Evolutionary conservation across 2,797 vertebrate species (phyloP).

Genomic region (Aeoliscus strigatus): DNA sequence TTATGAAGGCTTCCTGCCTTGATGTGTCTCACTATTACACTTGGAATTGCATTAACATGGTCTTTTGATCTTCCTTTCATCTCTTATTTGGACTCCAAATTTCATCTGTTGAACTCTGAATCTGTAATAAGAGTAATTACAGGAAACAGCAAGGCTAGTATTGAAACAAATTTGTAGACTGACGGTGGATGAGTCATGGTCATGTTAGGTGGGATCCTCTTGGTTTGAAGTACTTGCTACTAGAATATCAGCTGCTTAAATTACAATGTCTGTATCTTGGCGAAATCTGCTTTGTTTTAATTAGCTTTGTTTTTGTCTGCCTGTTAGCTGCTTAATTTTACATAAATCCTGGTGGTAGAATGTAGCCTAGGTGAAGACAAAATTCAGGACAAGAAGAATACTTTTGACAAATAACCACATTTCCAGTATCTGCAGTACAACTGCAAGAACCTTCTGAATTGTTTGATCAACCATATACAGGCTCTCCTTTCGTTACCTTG

Average conservation of each 20-base stretch:
- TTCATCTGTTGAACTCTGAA: constrained; percentile 43
- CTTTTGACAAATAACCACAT: too few species aligned
- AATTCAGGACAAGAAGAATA: too few species aligned
- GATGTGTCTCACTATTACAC: constrained; percentile 42
- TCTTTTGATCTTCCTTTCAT: constrained; percentile 42
- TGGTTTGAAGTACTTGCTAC: constrained; percentile 13
- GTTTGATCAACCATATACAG: not conserved
- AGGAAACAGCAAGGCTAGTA: constrained; percentile 35
- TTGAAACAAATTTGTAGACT: constrained; percentile 23
- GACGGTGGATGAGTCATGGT: constrained; percentile 7
- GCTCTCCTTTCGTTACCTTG: not conserved
- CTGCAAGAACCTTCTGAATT: too few species aligned
- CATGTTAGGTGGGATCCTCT: constrained; percentile 6
- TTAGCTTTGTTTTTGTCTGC: too few species aligned
- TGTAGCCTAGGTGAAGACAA: too few species aligned
- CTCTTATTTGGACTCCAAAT: constrained; percentile 20
- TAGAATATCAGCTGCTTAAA: too few species aligned
- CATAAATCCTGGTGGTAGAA: too few species aligned
- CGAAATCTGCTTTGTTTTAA: too few species aligned
- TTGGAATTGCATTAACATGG: constrained; percentile 15
- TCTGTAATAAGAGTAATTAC: constrained; percentile 51
- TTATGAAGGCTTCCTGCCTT: constrained; percentile 28
- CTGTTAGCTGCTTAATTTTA: too few species aligned
- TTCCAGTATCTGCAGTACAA: too few species aligned
- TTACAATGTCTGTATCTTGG: not conserved